Evolutionary conservation across 2,113 vertebrate species (phyloP).

Genomic region (Vombatus ursinus): DNA sequence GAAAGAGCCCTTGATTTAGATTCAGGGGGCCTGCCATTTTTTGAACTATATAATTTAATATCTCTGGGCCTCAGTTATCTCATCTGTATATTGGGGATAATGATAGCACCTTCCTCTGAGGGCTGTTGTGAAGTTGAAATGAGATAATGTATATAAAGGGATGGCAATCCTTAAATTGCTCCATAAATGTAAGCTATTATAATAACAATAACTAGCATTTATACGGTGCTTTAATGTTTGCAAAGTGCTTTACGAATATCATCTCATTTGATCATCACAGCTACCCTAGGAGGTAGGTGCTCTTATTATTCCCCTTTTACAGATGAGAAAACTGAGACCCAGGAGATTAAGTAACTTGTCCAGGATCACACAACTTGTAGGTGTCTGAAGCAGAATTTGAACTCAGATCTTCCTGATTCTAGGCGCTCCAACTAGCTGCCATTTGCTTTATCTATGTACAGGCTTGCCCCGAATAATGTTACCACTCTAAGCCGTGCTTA

Average conservation of each 20-base stretch:
- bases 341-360: too few species aligned
- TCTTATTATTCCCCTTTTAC: neutral
- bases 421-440: accelerated
- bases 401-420: neutral
- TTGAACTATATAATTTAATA: neutral
- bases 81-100: neutral
- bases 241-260: neutral
- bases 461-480: neutral
- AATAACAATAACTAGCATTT: neutral
- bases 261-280: neutral
- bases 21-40: neutral
- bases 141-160: neutral
- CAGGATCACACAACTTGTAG: neutral
- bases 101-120: neutral
- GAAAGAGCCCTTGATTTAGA: neutral
- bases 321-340: neutral
- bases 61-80: neutral
- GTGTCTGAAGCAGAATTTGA: neutral
- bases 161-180: neutral
- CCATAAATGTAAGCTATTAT: neutral
- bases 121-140: neutral
- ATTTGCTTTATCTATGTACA: accelerated
- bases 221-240: neutral
- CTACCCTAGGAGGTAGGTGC: accelerated
- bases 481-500: neutral